A percentile compares a stretch with the other conserved stretches of the same genome.
These are phyloP conservation scores for Prostheceraeus crozeri DNA, from an alignment of 2,888 invertebrate genomes.

Conservation along the genomic window DNA sequence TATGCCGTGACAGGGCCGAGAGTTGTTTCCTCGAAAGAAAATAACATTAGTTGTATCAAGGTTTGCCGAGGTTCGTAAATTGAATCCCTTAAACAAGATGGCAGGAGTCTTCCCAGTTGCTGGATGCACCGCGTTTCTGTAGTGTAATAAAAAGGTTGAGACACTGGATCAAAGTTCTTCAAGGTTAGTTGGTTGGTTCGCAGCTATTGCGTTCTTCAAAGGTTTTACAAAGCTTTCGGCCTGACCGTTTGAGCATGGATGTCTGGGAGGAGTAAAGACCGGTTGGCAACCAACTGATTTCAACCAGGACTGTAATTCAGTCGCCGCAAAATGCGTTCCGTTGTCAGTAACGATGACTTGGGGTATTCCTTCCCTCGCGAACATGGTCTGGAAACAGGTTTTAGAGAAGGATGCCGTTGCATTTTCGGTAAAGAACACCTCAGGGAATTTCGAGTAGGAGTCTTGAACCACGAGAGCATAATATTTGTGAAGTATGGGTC, in stretches of 20 bases:
- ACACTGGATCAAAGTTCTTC: not conserved
- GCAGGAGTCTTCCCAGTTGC: conserved; percentile 16
- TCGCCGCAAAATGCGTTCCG: conserved; percentile 20
- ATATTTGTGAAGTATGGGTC: not conserved
- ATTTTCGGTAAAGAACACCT: no score
- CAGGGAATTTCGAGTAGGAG: no score
- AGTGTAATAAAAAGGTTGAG: conserved; percentile 8
- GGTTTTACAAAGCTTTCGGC: conserved; percentile 25
- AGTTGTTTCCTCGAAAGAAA: conserved; percentile 25
- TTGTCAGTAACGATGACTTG: conserved; percentile 30
- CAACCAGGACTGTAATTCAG: conserved; percentile 14
- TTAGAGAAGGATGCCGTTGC: no score
- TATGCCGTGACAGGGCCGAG: conserved; percentile 14
- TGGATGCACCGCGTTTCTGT: conserved; percentile 19
- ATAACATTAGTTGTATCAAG: conserved; percentile 23
- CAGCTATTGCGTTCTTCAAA: not conserved
- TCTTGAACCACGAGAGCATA: no score
- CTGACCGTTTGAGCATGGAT: conserved; percentile 16
- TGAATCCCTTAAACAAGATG: conserved; percentile 23
- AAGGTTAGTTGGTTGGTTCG: conserved; percentile 7
- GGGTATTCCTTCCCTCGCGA: conserved; percentile 26
- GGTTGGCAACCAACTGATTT: conserved; percentile 26
- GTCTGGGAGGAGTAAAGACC: conserved; percentile 22
- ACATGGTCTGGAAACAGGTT: not conserved
- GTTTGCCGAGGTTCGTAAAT: conserved; percentile 25